Evolutionary conservation across 2,113 vertebrate genomes (phyloP).

Genomic region (Hiodon tergisus): DNA sequence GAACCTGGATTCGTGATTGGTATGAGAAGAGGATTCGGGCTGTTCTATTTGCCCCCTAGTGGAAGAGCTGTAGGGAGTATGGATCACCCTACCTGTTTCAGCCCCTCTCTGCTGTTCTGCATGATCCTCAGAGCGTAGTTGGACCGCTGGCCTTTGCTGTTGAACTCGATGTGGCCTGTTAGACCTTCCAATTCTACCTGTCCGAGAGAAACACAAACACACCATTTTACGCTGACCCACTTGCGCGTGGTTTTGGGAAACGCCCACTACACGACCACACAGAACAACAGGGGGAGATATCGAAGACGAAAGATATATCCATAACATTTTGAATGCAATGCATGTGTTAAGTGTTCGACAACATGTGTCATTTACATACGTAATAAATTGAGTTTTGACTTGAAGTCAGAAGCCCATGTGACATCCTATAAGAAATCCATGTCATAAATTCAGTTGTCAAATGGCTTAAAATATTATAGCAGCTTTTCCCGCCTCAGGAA

Average conservation of each 20-base stretch:
- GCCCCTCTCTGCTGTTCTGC: constrained; percentile 80
- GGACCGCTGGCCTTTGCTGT: constrained; percentile 95
- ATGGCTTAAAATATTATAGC: too few species aligned
- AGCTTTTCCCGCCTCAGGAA: too few species aligned
- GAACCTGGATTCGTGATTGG: background rate
- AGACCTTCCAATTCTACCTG: constrained; percentile 99
- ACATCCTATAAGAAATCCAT: too few species aligned
- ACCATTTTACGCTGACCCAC: constrained; percentile 2
- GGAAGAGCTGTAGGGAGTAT: background rate
- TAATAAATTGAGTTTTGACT: too few species aligned
- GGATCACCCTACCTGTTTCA: constrained; percentile 80
- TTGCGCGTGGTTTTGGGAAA: constrained; percentile 13
- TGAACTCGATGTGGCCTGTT: constrained; percentile 98
- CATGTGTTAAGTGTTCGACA: too few species aligned
- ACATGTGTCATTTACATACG: too few species aligned
- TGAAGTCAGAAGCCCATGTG: too few species aligned
- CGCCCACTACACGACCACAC: background rate
- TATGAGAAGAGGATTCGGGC: background rate
- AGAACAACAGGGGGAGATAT: constrained; percentile 3
- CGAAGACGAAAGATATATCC: background rate
- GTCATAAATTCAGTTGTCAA: too few species aligned
- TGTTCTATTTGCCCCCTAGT: background rate
- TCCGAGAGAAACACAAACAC: constrained; percentile 76
- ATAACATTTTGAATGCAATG: too few species aligned
- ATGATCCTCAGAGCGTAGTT: constrained; percentile 94